These are phyloP conservation scores for Brachionus plicatilis DNA, from an alignment of 1,140 invertebrate species.

Conservation along the genomic window DNA sequence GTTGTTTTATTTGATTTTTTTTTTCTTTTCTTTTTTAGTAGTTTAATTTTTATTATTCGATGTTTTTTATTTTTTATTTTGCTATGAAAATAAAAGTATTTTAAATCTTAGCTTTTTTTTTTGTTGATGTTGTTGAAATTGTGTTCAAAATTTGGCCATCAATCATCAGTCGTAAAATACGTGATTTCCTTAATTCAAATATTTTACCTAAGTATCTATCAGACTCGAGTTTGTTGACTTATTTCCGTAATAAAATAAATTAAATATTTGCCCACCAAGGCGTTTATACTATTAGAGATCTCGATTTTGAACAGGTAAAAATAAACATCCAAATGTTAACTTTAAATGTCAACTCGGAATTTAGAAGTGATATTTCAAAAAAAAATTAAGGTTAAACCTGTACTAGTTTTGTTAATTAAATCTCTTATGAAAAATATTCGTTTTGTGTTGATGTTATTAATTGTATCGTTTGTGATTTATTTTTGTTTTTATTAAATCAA, in stretches of 20 bases:
- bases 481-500: not conserved
- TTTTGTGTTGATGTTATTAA: not conserved
- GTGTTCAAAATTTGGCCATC: not conserved
- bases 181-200: conserved; percentile 5
- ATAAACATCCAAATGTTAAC: not conserved
- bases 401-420: not conserved
- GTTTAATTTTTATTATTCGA: conserved; percentile 16
- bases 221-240: not conserved
- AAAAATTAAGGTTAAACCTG: not conserved
- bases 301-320: not conserved
- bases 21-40: not conserved
- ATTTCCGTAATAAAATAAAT: not conserved
- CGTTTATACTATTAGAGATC: not conserved
- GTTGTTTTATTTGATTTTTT: not conserved
- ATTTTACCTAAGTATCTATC: not conserved
- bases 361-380: not conserved
- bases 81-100: not conserved
- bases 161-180: not conserved
- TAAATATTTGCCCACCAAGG: not conserved
- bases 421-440: not conserved
- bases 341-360: not conserved
- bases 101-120: not conserved
- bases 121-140: not conserved
- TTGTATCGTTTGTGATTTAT: not conserved
- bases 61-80: not conserved